Conservation (phyloP, 2,888 invertebrate species). For the Minunthozetes semirufus region DNA sequence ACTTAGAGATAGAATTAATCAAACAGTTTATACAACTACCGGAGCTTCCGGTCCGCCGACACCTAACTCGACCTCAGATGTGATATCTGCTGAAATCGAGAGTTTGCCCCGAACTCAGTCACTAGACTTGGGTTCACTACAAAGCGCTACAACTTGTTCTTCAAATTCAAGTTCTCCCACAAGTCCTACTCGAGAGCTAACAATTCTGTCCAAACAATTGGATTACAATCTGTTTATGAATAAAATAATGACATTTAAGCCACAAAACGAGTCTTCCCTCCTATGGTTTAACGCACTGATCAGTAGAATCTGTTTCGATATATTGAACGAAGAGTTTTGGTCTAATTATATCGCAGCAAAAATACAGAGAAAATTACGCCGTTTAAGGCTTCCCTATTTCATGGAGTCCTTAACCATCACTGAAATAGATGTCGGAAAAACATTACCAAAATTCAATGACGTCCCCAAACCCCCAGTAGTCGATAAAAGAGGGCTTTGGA, state of each 20-base stretch:
- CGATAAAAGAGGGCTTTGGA: slow-evolving; percentile 79
- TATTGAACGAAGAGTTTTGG: slow-evolving; percentile 65
- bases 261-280: slow-evolving; percentile 31
- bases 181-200: slow-evolving; percentile 18
- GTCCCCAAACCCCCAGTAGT: slow-evolving; percentile 58
- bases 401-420: slow-evolving; percentile 73
- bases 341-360: slow-evolving; percentile 63
- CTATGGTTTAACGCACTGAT: slow-evolving; percentile 69
- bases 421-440: slow-evolving; percentile 64
- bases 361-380: slow-evolving; percentile 76
- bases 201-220: slow-evolving; percentile 13
- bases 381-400: slow-evolving; percentile 78
- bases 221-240: slow-evolving; percentile 30
- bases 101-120: slow-evolving; percentile 21
- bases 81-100: slow-evolving; percentile 9
- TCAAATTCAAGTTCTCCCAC: slow-evolving; percentile 21
- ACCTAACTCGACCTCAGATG: background rate
- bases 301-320: slow-evolving; percentile 72
- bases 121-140: slow-evolving; percentile 9
- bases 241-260: background rate
- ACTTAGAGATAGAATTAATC: slow-evolving; percentile 41
- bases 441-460: slow-evolving; percentile 60
- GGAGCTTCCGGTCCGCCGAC: slow-evolving; percentile 20
- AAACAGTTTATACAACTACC: background rate
- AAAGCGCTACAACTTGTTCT: slow-evolving; percentile 29